These are phyloP conservation scores for Rana temporaria DNA, from an alignment of 2,113 vertebrate genomes.

Conservation along the genomic window DNA sequence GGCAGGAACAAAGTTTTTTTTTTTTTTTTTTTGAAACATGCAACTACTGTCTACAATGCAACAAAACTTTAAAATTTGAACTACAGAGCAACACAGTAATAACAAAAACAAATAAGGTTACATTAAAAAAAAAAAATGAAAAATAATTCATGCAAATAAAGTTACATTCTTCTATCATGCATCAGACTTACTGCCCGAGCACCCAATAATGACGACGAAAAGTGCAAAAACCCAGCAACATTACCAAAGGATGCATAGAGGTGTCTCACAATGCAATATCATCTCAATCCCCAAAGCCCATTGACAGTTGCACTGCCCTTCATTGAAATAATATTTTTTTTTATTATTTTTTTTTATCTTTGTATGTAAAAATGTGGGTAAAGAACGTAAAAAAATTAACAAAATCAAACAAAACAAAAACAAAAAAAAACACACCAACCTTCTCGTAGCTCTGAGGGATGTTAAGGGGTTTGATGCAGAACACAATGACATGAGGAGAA, in stretches of 20 bases:
- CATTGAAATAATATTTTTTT: slow-evolving; percentile 73
- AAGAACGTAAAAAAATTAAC: slow-evolving; percentile 99
- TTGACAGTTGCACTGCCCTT: slow-evolving; percentile 77
- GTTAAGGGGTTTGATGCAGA: slow-evolving; percentile 99
- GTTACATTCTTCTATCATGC: slow-evolving; percentile 98
- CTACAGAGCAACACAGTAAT: slow-evolving; percentile 23
- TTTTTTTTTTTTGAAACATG: slow-evolving; percentile 75
- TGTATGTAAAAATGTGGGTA: slow-evolving; percentile 95
- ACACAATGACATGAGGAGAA: slow-evolving; percentile 99
- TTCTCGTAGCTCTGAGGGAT: slow-evolving; percentile 99
- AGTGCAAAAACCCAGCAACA: slow-evolving; percentile 96
- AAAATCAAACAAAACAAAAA: slow-evolving; percentile 84
- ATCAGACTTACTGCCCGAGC: slow-evolving; percentile 86
- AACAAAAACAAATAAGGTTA: slow-evolving; percentile 57
- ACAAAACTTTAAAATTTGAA: slow-evolving; percentile 62
- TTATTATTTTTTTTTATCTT: slow-evolving; percentile 72
- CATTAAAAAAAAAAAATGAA: slow-evolving; percentile 60
- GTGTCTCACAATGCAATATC: slow-evolving; percentile 95
- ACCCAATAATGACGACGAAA: slow-evolving; percentile 91
- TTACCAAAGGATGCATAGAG: slow-evolving; percentile 97
- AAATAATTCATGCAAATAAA: slow-evolving; percentile 89
- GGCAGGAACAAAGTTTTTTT: slow-evolving; percentile 83
- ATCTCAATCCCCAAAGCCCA: slow-evolving; percentile 83
- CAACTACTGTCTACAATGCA: slow-evolving; percentile 71
- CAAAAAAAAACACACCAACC: slow-evolving; percentile 99